Conservation (phyloP, 2,797 vertebrate genomes). For the Poecilia wingei region DNA sequence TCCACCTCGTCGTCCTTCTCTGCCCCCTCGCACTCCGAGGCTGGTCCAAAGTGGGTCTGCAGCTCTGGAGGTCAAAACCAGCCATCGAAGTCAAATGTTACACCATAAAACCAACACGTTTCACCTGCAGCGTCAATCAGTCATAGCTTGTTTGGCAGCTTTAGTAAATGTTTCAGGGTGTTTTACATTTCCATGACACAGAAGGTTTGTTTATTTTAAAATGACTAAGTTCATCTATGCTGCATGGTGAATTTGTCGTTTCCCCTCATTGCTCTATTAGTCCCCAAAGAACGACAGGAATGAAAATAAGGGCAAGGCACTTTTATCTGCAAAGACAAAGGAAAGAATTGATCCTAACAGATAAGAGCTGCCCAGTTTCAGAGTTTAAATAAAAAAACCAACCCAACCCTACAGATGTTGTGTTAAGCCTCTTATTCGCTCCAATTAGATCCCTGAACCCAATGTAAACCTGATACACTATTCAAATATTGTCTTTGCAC, state of each 20-base stretch:
- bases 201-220: background rate
- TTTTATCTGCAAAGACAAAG: background rate
- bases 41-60: slow-evolving; percentile 87
- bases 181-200: background rate
- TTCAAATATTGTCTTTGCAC: no score
- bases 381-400: no score
- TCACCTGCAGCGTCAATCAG: background rate
- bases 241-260: background rate
- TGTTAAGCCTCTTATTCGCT: no score
- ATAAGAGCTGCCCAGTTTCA: no score
- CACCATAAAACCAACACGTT: background rate
- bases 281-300: background rate
- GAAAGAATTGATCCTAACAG: background rate
- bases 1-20: slow-evolving; percentile 87
- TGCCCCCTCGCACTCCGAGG: slow-evolving; percentile 85
- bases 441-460: no score
- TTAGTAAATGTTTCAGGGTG: background rate
- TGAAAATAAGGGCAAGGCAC: background rate
- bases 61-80: slow-evolving; percentile 81
- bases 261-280: background rate
- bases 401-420: no score
- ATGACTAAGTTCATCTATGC: background rate
- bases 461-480: no score
- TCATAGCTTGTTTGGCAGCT: background rate
- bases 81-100: background rate